phyloP scores from a whole-genome alignment of 37 sponge, comb jelly and placozoan genomes.

The Ianthella basta region DNA sequence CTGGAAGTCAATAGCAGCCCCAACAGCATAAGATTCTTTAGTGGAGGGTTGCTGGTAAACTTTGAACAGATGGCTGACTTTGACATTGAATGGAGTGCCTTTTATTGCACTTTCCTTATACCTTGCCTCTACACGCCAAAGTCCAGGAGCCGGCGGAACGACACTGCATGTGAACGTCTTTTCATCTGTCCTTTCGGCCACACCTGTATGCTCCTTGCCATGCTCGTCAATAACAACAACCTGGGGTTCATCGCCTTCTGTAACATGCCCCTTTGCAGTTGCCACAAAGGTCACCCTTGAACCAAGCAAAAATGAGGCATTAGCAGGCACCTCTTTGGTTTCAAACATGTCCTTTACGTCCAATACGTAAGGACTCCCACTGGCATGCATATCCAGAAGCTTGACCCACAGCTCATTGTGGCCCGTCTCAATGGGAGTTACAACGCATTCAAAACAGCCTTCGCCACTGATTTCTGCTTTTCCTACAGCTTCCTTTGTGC shows the following conservation, averaged over 20 bases:
- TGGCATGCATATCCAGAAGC: constrained; percentile 37
- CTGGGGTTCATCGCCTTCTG: neutral
- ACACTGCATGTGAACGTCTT: neutral
- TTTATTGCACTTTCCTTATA: constrained; percentile 8
- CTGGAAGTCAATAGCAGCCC: constrained; percentile 18
- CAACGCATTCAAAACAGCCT: neutral
- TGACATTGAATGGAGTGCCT: constrained; percentile 58
- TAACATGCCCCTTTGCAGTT: neutral
- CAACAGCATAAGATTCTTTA: constrained; percentile 29
- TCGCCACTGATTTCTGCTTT: neutral
- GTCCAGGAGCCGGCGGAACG: neutral
- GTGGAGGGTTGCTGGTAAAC: neutral
- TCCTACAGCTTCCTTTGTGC: neutral
- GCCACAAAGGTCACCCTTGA: neutral
- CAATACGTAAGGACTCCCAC: constrained; percentile 54
- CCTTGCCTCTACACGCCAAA: constrained; percentile 1
- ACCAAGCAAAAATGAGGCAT: neutral
- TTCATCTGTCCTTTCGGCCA: neutral
- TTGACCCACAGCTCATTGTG: constrained; percentile 20
- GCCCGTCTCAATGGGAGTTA: constrained; percentile 17
- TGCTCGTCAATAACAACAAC: constrained; percentile 5
- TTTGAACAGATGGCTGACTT: constrained; percentile 53
- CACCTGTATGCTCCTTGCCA: neutral
- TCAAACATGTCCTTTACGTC: constrained; percentile 28
- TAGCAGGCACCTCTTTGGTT: neutral